phyloP scores from a whole-genome alignment of 2,113 vertebrate species.

The Poecile atricapillus region DNA sequence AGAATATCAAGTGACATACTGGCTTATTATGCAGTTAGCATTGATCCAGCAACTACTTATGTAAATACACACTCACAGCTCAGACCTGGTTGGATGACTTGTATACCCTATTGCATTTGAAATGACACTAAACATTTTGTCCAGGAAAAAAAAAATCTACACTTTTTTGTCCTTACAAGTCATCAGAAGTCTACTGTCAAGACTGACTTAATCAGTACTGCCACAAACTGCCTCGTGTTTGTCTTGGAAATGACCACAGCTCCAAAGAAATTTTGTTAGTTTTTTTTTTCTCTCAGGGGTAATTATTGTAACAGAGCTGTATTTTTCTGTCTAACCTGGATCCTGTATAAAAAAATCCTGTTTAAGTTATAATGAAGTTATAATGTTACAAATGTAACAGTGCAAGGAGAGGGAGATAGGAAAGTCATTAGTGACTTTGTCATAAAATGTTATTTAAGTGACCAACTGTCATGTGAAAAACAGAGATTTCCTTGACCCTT shows the following conservation, averaged over 20 bases:
- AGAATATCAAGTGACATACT: neutral
- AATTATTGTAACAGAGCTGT: neutral
- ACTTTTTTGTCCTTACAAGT: neutral
- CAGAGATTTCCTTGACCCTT: neutral
- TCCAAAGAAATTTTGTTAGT: neutral
- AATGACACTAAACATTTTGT: neutral
- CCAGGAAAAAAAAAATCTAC: neutral
- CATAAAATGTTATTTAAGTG: neutral
- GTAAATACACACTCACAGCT: neutral
- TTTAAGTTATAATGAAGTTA: neutral
- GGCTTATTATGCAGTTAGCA: neutral
- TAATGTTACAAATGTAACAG: neutral
- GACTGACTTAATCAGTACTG: neutral
- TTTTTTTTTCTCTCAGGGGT: neutral
- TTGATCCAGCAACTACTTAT: neutral
- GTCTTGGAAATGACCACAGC: neutral
- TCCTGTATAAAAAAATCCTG: neutral
- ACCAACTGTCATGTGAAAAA: neutral
- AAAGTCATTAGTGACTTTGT: neutral
- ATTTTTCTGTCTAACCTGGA: neutral
- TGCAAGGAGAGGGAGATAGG: neutral
- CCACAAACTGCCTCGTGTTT: neutral
- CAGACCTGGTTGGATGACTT: neutral
- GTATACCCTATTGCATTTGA: neutral
- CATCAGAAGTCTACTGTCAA: neutral